Evolutionary conservation across 2,113 vertebrate genomes (phyloP), one percentile per base, ranked within the genome.

Genomic region (Tamias sibiricus): DNA sequence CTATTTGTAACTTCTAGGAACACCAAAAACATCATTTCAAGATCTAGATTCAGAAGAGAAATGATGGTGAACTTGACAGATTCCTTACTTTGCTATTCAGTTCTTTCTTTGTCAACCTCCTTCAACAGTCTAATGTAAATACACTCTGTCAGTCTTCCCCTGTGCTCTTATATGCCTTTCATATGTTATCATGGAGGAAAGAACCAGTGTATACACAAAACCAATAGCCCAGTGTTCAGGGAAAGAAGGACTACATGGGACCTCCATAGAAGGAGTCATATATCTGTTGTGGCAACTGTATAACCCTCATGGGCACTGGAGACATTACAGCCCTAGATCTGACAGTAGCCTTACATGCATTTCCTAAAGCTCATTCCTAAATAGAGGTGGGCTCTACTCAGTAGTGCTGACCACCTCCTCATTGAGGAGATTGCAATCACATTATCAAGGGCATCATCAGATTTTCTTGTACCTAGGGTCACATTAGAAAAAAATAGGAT

Each of bases 1-100:
- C 14, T 89, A 10, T 76, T 68, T 93, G 26, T 77, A 85, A 47
- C 54, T 93, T 19, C 20, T 93, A 52, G 20, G 76, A 77, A 49
- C 24, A 84, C n/a, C 59, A 91, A 93, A 91, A 82, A 35, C 44
- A n/a, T 40, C 47, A 80, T 81, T 90, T 89, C 52, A 88, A 93
- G 84, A 68, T 79, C 44, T 68, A 54, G 59, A 79, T 75, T 85
- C 87, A 87, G n/a, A 79, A 90, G 28, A 71, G 49, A 66, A 54
- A 74, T 85, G 44, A 83, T 59, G 94, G 76, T 83, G 35, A 93
- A 42, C 68, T 74, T 91, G 71, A 80, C 57, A 62, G 24, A 4
- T 4, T 81, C 52, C 32, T 79, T 69, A 57, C 47, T 77, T 85
- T 93, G 20, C 35, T 72, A 28, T 86, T 91, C 74, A 66, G 57